Evolutionary conservation across 2,113 vertebrate genomes (phyloP), one percentile per base, ranked within the genome.

Genomic region (Nycticorax nycticorax): DNA sequence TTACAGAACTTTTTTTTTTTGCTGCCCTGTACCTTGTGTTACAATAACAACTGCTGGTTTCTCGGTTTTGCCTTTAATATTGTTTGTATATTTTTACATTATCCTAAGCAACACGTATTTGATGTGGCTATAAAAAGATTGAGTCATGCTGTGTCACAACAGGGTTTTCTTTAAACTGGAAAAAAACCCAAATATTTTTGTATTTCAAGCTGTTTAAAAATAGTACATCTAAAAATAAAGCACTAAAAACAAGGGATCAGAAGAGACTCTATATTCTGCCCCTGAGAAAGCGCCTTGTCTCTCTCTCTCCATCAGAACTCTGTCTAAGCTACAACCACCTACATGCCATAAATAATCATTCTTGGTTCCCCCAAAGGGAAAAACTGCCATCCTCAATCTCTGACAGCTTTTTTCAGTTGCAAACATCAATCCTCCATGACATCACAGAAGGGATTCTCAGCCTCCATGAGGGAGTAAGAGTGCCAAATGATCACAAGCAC

Each of bases 111-210:
- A 95, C 93, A 92, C 1, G 0, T 88, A 82, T 88, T 96, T 91
- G 80, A 97, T 95, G 89, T 88, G 50, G 77, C 78, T 95, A 95
- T 94, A 91, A 97, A 96, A 97, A 96, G 91, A 85, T 2, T 95
- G 23, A 95, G 63, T 83, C 91, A 85, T 71, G 78, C 93, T 97
- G 91, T 93, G 89, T 89, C 91, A 94, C 94, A 96, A 91, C 91
- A 89, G 87, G 59, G n/a, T 57, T 95, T 87, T 89, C 95, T 93
- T 93, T 94, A 60, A 94, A 95, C 50, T 88, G 47, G 59, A 8
- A 9, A 26, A 83, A 92, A 93, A 75, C 5, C 2, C 76, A 96
- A 95, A 92, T 88, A 91, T 89, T 95, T 92, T 83, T 89, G 20
- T 89, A 92, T 92, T 96, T 94, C 84, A 85, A 73, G 55, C 18